Evolutionary conservation across 2,888 invertebrate species (phyloP), one percentile per base, ranked within the genome.

Genomic region (Phengaris arion): DNA sequence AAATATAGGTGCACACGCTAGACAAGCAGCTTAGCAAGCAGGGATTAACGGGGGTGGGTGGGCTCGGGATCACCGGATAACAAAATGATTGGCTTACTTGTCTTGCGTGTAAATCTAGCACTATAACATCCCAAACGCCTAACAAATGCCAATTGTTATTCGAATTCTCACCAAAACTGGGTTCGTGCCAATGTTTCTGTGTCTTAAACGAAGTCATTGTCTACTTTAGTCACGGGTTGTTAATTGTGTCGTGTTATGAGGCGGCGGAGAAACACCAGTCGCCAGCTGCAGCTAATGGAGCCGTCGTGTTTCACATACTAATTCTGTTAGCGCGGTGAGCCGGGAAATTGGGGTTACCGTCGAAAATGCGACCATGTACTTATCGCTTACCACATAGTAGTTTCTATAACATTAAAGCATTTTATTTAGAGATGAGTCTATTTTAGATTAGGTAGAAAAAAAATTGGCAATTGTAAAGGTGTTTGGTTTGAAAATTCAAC

Each of bases 171-270:
- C 35, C 64, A 13, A 22, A 64, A 64, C 64, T 64, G 64, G 45
- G 64, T 64, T 64, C 64, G 35, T 64, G 64, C 64, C 64, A 64
- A 64, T 64, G 64, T 64, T 64, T 64, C 12, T 35, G 64, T 10
- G 52, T 64, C 64, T 45, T 6, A 45, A 64, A 64, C 22, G 35
- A 12, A 64, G 13, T 64, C 64, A 64, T 64, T 64, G 64, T 64
- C 64, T 59, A 64, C 35, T 64, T 64, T 64, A 64, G 64, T 64
- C 64, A 45, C 64, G 64, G 64, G 64, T 12, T 35, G 35, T 64
- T 64, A 64, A 64, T 64, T 64, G 64, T 64, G 64, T 64, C 64
- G 64, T 64, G 64, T 64, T 64, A 64, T 64, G 64, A 35, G 35
- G 35, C 64, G 59, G 59, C 59, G 64, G 64, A 64, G 64, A 64